A percentile compares a stretch with the other conserved stretches of the same genome.
phyloP scores from a whole-genome alignment of 2,797 vertebrate genomes.

The Cirrhinus molitorella region DNA sequence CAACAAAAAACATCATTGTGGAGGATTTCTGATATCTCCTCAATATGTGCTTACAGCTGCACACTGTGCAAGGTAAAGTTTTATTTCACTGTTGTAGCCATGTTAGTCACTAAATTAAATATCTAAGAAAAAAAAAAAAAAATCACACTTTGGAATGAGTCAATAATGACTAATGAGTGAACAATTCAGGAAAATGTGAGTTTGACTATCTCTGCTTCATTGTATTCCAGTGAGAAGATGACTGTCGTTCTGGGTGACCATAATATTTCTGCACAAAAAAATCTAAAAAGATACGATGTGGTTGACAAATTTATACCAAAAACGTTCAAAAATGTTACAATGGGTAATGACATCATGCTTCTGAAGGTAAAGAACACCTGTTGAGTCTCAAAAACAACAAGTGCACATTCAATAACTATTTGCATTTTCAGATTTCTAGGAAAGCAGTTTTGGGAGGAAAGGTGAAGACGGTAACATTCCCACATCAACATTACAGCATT shows the following conservation, averaged over 20 bases:
- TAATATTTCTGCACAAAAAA: not conserved
- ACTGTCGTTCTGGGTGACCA: constrained; percentile 49
- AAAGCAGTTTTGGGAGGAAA: constrained; percentile 15
- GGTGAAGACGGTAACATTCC: not conserved
- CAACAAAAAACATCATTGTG: constrained; percentile 24
- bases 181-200: not conserved
- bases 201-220: not conserved
- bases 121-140: not conserved
- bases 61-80: constrained; percentile 35
- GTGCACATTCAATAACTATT: not conserved
- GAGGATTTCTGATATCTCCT: constrained; percentile 50
- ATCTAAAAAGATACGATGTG: constrained; percentile 34
- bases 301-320: constrained; percentile 18
- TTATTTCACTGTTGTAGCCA: not conserved
- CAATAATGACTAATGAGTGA: not conserved
- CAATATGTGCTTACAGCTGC: constrained; percentile 52
- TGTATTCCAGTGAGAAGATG: constrained; percentile 24
- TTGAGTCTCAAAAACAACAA: not conserved
- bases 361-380: constrained; percentile 32
- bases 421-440: constrained; percentile 21
- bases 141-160: not conserved
- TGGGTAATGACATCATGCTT: constrained; percentile 51
- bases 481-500: not conserved
- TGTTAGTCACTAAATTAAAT: not conserved
- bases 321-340: not conserved